These are phyloP conservation scores for Chlorospingus flavigularis DNA, from an alignment of 2,797 vertebrate species.

Conservation along the genomic window DNA sequence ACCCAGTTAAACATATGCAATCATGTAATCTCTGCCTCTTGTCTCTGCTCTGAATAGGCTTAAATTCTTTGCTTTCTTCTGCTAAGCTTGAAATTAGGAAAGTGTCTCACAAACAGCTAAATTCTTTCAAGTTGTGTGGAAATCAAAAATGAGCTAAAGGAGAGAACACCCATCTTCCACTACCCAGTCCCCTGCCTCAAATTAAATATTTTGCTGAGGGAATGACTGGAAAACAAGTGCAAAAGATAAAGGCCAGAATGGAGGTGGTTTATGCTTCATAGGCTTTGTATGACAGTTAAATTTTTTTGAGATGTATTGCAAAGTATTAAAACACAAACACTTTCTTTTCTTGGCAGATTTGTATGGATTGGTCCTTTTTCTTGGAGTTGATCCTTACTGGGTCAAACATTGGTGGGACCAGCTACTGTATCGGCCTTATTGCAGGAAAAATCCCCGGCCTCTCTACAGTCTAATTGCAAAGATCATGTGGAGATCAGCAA, in stretches of 20 bases:
- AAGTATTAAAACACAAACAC: neutral
- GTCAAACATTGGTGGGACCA: slow-evolving; percentile 97
- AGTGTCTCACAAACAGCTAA: neutral
- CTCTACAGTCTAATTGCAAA: slow-evolving; percentile 89
- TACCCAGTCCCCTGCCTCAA: neutral
- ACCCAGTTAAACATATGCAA: neutral
- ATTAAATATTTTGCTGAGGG: neutral
- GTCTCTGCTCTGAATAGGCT: neutral
- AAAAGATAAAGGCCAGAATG: neutral
- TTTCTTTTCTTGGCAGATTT: slow-evolving; percentile 81
- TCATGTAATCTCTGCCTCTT: slow-evolving; percentile 6
- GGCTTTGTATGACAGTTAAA: neutral
- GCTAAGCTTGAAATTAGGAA: neutral
- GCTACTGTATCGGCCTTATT: slow-evolving; percentile 92
- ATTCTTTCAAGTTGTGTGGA: neutral
- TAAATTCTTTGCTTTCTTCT: neutral
- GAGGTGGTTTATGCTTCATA: neutral
- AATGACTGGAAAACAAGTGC: neutral
- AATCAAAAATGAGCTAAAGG: neutral
- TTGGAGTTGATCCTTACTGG: slow-evolving; percentile 97
- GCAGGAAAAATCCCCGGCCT: slow-evolving; percentile 85
- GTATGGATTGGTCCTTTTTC: slow-evolving; percentile 94
- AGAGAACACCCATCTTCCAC: neutral
- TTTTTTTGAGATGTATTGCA: neutral
- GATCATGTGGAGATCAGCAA: slow-evolving; percentile 94